phyloP scores from a whole-genome alignment of 2,113 vertebrate genomes.

The Mustelus asterias region DNA sequence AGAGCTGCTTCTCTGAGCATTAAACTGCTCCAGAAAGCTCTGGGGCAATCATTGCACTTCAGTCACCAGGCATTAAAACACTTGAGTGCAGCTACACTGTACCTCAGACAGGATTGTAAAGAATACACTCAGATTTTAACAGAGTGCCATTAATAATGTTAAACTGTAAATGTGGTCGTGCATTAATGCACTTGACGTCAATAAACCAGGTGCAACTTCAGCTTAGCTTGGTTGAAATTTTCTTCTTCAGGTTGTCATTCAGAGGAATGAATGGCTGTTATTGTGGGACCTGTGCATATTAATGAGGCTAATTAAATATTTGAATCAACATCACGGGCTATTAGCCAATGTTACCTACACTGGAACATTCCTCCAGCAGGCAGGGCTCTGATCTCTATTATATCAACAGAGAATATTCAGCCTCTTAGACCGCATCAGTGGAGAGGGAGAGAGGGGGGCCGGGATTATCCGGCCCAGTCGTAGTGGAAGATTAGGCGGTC shows the following conservation, averaged over 20 bases:
- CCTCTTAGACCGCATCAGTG: too few relatives aligned
- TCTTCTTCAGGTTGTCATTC: not conserved
- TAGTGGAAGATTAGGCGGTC: too few relatives aligned
- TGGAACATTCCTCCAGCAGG: not conserved
- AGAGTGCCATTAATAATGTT: conserved; percentile 29
- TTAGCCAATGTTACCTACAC: not conserved
- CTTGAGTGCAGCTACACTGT: not conserved
- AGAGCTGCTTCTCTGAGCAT: conserved; percentile 12
- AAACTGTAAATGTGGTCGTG: not conserved
- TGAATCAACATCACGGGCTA: not conserved
- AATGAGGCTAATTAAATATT: not conserved
- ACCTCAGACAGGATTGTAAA: not conserved
- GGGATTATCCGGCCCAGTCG: too few relatives aligned
- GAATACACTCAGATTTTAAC: conserved; percentile 23
- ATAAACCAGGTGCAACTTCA: not conserved
- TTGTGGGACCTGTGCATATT: not conserved
- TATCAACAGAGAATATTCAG: too few relatives aligned
- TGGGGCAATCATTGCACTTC: not conserved
- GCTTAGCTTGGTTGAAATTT: not conserved
- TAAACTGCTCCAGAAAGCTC: conserved; percentile 19
- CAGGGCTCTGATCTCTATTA: not conserved
- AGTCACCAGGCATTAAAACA: not conserved
- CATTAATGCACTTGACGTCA: conserved; percentile 13
- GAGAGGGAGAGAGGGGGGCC: too few relatives aligned
- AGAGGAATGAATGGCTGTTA: not conserved